Conservation (phyloP, 2,113 vertebrate genomes). For the Oreochromis niloticus region DNA sequence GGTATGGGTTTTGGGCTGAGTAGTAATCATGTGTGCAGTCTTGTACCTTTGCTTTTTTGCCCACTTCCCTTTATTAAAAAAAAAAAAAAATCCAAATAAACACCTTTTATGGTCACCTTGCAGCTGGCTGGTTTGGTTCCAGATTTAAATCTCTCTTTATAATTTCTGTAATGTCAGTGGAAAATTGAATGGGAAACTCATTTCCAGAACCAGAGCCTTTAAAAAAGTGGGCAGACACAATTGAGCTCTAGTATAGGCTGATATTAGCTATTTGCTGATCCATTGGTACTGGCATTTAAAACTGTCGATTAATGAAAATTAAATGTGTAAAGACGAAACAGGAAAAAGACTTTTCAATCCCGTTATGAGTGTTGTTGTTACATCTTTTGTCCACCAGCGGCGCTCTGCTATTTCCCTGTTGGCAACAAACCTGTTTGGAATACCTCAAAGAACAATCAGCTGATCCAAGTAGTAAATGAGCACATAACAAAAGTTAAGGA, state of each 20-base stretch:
- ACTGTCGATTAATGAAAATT: background rate
- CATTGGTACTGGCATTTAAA: background rate
- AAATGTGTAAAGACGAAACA: background rate
- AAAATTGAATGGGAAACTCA: background rate
- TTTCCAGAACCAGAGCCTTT: background rate
- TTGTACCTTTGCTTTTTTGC: fast-evolving
- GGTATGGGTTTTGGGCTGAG: background rate
- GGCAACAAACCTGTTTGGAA: background rate
- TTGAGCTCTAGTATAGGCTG: background rate
- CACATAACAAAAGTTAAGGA: background rate
- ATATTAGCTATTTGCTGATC: background rate
- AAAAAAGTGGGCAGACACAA: background rate
- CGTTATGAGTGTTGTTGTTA: background rate
- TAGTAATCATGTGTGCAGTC: background rate
- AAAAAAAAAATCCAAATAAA: background rate
- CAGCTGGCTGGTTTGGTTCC: background rate
- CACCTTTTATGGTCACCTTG: background rate
- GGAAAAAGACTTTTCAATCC: background rate
- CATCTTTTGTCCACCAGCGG: background rate
- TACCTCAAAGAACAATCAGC: background rate
- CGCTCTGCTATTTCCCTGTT: background rate
- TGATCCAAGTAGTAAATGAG: background rate
- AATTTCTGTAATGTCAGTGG: background rate
- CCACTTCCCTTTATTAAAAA: background rate
- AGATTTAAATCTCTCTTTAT: background rate